Evolutionary conservation across 2,888 invertebrate species (phyloP).

Genomic region (Carabus problematicus): DNA sequence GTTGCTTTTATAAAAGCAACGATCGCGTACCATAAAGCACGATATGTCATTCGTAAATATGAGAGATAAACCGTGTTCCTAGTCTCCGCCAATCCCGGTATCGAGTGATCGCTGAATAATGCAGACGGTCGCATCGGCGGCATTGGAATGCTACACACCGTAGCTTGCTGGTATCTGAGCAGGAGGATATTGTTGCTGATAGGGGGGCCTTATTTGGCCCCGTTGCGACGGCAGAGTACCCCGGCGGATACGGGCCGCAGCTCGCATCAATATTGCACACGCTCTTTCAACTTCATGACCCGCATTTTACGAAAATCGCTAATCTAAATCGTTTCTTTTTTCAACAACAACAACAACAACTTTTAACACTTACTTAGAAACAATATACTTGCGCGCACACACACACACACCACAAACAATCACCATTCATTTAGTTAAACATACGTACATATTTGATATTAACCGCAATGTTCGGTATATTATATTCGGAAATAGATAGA

Average conservation of each 20-base stretch:
- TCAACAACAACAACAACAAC: background rate
- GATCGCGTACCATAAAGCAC: conserved; percentile 27
- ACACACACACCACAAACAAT: background rate
- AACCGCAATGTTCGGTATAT: background rate
- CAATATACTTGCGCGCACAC: background rate
- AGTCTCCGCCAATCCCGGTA: conserved; percentile 43
- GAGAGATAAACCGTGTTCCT: conserved; percentile 8
- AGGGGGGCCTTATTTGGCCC: background rate
- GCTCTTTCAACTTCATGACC: conserved; percentile 50
- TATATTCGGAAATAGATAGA: no score
- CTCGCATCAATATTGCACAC: conserved; percentile 51
- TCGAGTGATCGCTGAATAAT: conserved; percentile 53
- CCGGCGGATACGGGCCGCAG: background rate
- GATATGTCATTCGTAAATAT: conserved; percentile 34
- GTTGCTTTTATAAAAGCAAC: conserved; percentile 20
- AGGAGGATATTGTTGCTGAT: background rate
- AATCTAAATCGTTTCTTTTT: conserved; percentile 22
- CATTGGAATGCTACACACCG: conserved; percentile 28
- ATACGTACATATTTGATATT: background rate
- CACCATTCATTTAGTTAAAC: background rate
- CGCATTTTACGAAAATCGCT: conserved; percentile 17
- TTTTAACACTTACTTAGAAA: background rate
- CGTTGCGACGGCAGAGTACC: background rate
- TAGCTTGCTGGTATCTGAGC: conserved; percentile 42
- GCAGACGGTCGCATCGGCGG: conserved; percentile 43